Conservation (phyloP, 2,797 vertebrate genomes). For the Parauchenoglanis ngamensis region DNA sequence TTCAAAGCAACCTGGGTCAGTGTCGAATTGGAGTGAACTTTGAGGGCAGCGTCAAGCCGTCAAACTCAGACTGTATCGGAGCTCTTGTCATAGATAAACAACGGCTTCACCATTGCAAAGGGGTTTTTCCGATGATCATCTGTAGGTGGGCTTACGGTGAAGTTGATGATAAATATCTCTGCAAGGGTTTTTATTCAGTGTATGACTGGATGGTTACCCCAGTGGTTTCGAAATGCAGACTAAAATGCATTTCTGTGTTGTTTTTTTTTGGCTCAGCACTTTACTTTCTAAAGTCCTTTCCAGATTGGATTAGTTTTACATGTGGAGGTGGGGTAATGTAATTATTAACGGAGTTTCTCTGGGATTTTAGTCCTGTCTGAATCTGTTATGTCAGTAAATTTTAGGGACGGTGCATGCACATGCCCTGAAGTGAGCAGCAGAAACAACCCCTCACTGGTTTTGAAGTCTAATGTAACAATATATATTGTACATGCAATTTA, state of each 20-base stretch:
- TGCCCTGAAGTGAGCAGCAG: not conserved
- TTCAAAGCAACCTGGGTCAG: not conserved
- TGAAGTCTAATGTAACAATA: too few relatives aligned
- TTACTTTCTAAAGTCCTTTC: not conserved
- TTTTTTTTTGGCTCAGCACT: not conserved
- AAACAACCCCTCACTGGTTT: too few relatives aligned
- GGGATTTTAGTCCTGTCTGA: not conserved
- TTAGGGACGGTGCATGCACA: not conserved
- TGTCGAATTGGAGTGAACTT: not conserved
- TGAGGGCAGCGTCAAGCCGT: not conserved
- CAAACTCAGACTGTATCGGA: not conserved
- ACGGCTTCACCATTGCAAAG: not conserved
- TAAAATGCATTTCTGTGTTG: not conserved
- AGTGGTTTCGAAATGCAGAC: not conserved
- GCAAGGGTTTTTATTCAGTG: not conserved
- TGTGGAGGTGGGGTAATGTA: not conserved
- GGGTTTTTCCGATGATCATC: not conserved
- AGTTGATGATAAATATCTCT: not conserved
- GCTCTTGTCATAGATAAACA: not conserved
- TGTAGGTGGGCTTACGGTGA: not conserved
- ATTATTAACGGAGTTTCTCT: not conserved
- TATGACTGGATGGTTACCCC: not conserved
- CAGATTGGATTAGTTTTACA: conserved; percentile 15
- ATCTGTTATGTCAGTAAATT: not conserved
- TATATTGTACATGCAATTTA: too few relatives aligned